Evolutionary conservation across 1,140 invertebrate genomes (phyloP).

Genomic region (Saccostrea echinata): DNA sequence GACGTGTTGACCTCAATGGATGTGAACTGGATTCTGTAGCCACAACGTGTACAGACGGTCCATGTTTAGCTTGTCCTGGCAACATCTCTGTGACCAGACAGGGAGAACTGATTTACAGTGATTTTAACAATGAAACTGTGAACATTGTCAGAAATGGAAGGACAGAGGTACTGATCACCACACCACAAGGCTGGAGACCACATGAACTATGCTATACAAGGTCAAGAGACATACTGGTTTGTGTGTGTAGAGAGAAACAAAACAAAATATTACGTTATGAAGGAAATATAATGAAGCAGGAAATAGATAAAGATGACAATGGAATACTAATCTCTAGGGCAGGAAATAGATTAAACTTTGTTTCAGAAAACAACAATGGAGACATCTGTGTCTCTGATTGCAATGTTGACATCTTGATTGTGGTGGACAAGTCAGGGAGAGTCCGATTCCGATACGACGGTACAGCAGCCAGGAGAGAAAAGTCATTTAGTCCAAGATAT

Average conservation of each 20-base stretch:
- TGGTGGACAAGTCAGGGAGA: not conserved
- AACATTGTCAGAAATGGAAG: too few relatives aligned
- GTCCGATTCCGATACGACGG: conserved; percentile 19
- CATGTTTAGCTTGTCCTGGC: too few relatives aligned
- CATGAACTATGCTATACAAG: too few relatives aligned
- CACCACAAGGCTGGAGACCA: too few relatives aligned
- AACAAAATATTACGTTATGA: not conserved
- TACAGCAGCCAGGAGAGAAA: not conserved
- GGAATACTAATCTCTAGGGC: not conserved
- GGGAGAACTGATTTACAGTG: too few relatives aligned
- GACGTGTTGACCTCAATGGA: too few relatives aligned
- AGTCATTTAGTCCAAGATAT: not conserved
- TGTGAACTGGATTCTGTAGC: too few relatives aligned
- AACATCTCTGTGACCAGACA: too few relatives aligned
- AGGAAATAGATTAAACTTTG: not conserved
- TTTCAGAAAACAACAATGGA: not conserved
- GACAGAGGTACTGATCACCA: too few relatives aligned
- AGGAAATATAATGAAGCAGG: not conserved
- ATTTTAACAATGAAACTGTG: too few relatives aligned
- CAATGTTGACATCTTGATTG: not conserved
- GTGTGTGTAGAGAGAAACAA: not conserved
- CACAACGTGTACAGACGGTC: too few relatives aligned
- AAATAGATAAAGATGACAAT: too few relatives aligned
- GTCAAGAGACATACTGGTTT: not conserved
- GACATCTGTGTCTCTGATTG: not conserved